Evolutionary conservation across 2,113 vertebrate genomes (phyloP), one percentile per base, ranked within the genome.

Genomic region (Sinocyclocheilus anshuiensis): DNA sequence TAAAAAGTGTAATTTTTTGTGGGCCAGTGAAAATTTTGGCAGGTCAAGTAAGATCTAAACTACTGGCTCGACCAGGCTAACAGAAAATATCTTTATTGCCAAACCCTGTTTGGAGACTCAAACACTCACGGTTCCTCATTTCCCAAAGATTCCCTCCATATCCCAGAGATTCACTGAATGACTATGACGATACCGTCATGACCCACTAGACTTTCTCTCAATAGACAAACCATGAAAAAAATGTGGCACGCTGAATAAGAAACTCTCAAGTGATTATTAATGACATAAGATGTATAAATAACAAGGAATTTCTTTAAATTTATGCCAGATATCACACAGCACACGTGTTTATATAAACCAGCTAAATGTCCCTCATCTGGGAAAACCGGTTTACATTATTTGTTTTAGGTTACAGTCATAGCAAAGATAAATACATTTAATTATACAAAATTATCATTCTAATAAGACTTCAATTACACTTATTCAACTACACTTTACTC

Each of bases 371-470:
- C 16, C 13, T 26, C n/a, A 24, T 50, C 42, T 50, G 74, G 74
- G 12, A 48, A 76, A 76, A 76, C 74, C n/a, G 6, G 74, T 76
- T 76, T 76, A 24, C 22, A 48, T 48, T 24, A 24, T 75, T 48
- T 75, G 42, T 75, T 48, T 48, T 26, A 48, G 72, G 39, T 75
- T 3, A 48, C 42, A 76, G 42, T 24, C 6, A 74, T 13, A n/a
- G 5, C 20, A 74, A 74, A 1, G 2, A 42, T n/a, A 20, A 74
- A 74, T 13, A 6, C 71, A 48, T 75, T 72, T 29, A 78, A 33
- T 36, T 36, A 78, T 12, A 36, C 50, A 57, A 20, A 29, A 77
- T 26, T 55, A 55, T 20, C 10, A 6, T 12, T 74, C 20, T 22
- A 12, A 71, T 71, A 2, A 71, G 2, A 18, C 3, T 18, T 71